Conservation (phyloP, 2,888 invertebrate genomes). For the Exephanes ischioxanthus region DNA sequence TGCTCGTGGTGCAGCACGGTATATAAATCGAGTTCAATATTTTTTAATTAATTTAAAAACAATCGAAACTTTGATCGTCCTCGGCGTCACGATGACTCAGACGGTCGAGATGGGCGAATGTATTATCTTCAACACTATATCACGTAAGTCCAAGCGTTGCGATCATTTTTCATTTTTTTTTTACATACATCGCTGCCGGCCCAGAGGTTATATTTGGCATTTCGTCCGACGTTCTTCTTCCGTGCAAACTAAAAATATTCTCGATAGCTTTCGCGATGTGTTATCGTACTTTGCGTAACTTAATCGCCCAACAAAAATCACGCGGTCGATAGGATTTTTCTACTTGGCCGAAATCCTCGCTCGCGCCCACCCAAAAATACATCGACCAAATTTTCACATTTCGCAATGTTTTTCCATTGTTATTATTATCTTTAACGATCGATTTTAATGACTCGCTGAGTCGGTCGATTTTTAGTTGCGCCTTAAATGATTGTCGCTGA, state of each 20-base stretch:
- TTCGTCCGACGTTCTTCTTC: conserved; percentile 53
- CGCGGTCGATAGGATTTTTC: neutral
- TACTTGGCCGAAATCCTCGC: neutral
- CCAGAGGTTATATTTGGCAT: conserved; percentile 73
- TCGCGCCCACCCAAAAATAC: neutral
- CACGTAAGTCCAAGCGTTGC: conserved; percentile 69
- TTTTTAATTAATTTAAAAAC: conserved; percentile 30
- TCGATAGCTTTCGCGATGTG: neutral
- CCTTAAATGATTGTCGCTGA: too few relatives aligned
- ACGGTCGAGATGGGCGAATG: conserved; percentile 72
- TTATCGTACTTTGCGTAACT: neutral
- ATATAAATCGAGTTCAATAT: conserved; percentile 19
- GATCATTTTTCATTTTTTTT: neutral
- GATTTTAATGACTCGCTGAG: neutral
- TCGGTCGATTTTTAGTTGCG: too few relatives aligned
- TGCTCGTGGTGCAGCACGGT: conserved; percentile 39
- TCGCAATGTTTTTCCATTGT: neutral
- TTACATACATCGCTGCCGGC: conserved; percentile 62
- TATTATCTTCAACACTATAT: conserved; percentile 72
- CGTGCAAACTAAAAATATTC: conserved; percentile 26
- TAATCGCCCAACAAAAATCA: neutral
- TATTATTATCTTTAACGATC: neutral
- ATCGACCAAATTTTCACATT: neutral
- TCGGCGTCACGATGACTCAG: conserved; percentile 71
- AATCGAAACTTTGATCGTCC: conserved; percentile 4